These are phyloP conservation scores for Crotalus helleri DNA, from an alignment of 2,113 vertebrate species.

Conservation along the genomic window DNA sequence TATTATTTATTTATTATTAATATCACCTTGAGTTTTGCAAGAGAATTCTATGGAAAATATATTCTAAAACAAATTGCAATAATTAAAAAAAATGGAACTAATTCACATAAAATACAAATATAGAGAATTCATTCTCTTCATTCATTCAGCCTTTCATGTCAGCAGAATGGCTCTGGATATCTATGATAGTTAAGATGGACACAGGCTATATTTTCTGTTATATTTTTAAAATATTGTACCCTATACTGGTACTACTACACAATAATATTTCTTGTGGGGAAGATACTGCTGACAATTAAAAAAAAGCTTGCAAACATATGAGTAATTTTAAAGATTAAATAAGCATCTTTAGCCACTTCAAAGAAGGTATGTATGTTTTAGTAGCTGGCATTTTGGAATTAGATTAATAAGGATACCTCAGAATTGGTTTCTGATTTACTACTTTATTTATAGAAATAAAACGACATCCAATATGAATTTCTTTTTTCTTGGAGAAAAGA, in stretches of 20 bases:
- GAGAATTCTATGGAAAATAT: neutral
- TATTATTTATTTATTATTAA: neutral
- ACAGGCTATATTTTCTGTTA: neutral
- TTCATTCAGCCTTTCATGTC: neutral
- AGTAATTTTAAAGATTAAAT: neutral
- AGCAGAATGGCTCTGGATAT: neutral
- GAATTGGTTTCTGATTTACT: neutral
- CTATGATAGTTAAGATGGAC: neutral
- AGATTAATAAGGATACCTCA: neutral
- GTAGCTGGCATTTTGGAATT: neutral
- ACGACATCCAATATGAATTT: neutral
- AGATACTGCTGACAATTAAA: neutral
- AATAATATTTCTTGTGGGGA: neutral
- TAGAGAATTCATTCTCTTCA: neutral
- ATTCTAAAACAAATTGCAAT: neutral
- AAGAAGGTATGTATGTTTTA: neutral
- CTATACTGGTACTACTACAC: neutral
- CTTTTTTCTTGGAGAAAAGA: neutral
- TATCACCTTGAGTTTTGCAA: neutral
- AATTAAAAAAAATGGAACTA: neutral
- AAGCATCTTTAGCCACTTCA: neutral
- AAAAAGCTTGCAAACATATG: neutral
- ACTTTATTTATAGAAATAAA: neutral
- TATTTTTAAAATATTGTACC: neutral
- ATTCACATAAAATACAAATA: neutral